A percentile compares a stretch with the other conserved stretches of the same genome.
phyloP scores from a whole-genome alignment of 2,888 invertebrate genomes.

The Stegophylla sp. region DNA sequence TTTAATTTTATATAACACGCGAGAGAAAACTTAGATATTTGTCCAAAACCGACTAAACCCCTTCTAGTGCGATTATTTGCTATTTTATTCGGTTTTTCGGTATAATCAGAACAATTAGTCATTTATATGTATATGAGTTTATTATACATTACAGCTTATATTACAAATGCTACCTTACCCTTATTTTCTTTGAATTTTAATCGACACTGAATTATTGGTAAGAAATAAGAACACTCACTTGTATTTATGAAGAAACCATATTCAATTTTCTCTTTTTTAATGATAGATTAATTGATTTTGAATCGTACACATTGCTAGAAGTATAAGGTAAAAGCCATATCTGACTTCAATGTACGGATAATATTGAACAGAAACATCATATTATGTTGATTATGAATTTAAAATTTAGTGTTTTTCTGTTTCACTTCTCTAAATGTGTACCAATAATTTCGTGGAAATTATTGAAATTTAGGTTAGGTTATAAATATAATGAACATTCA shows the following conservation, averaged over 20 bases:
- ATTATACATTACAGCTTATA: too few relatives aligned
- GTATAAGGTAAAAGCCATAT: too few relatives aligned
- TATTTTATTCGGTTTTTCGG: slow-evolving; percentile 8
- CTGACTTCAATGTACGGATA: neutral
- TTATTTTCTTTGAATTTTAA: slow-evolving; percentile 4
- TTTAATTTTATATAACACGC: neutral
- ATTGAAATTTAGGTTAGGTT: too few relatives aligned
- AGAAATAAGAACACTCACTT: too few relatives aligned
- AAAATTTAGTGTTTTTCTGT: neutral
- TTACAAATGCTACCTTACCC: neutral
- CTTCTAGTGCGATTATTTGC: neutral
- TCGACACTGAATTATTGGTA: neutral
- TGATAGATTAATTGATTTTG: neutral
- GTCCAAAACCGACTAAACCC: neutral
- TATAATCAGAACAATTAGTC: slow-evolving; percentile 15
- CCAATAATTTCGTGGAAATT: too few relatives aligned
- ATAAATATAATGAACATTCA: too few relatives aligned
- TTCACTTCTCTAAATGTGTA: too few relatives aligned
- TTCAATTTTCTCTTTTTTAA: neutral
- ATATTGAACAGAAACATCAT: slow-evolving; percentile 10
- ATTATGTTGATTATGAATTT: slow-evolving; percentile 21
- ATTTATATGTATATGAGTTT: neutral
- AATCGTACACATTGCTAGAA: too few relatives aligned
- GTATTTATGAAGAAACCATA: neutral
- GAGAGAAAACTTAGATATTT: slow-evolving; percentile 6